Evolutionary conservation across 2,113 vertebrate species (phyloP).

Genomic region (Rhinolophus sinicus): DNA sequence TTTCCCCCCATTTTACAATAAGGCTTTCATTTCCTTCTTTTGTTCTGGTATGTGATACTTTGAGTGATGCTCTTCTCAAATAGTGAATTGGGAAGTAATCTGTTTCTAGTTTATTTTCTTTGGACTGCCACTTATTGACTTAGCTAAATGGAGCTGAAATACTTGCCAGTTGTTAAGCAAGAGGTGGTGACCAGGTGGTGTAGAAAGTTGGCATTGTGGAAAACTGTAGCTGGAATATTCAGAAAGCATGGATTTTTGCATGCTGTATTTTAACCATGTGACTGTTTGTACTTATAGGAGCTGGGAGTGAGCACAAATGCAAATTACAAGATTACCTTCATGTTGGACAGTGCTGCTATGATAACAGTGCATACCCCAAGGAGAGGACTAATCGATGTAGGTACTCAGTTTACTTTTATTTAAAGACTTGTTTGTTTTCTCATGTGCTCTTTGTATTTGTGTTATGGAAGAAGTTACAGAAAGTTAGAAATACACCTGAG

Average conservation of each 20-base stretch:
- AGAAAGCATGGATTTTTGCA: slow-evolving; percentile 14
- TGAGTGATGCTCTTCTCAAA: neutral
- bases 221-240: neutral
- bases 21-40: neutral
- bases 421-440: neutral
- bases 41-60: neutral
- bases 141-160: slow-evolving; percentile 10
- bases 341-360: slow-evolving; percentile 99
- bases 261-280: slow-evolving; percentile 17
- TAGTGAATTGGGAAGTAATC: neutral
- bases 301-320: slow-evolving; percentile 97
- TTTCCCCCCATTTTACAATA: neutral
- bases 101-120: neutral
- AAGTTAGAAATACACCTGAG: slow-evolving; percentile 8
- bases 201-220: slow-evolving; percentile 6
- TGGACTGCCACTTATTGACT: neutral
- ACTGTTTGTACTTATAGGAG: slow-evolving; percentile 88
- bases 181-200: neutral
- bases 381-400: slow-evolving; percentile 96
- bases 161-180: slow-evolving; percentile 2
- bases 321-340: slow-evolving; percentile 99
- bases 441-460: neutral
- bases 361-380: slow-evolving; percentile 99
- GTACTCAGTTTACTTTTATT: slow-evolving; percentile 30
- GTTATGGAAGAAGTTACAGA: neutral